Evolutionary conservation across 1,140 invertebrate species (phyloP).

Genomic region (Capitella teleta): DNA sequence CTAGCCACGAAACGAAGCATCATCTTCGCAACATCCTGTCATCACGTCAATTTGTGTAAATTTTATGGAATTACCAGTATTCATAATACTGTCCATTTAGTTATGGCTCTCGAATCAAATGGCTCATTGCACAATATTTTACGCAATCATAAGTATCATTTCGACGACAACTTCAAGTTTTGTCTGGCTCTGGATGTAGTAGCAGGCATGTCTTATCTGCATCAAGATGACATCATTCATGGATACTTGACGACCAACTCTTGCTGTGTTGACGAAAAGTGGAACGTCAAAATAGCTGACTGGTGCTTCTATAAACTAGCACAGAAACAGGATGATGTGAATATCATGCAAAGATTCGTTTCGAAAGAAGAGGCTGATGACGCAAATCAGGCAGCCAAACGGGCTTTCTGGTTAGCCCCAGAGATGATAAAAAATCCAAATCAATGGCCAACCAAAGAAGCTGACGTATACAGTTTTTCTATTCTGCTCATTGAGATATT

Average conservation of each 20-base stretch:
- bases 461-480: slow-evolving; percentile 1
- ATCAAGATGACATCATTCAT: slow-evolving; percentile 3
- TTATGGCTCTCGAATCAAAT: too few species aligned
- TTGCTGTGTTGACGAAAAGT: background rate
- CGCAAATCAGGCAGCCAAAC: background rate
- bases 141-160: slow-evolving; percentile 1
- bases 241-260: background rate
- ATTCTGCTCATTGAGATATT: slow-evolving; percentile 8
- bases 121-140: slow-evolving; percentile 1
- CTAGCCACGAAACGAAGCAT: too few species aligned
- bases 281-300: slow-evolving; percentile 7
- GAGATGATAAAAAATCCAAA: background rate
- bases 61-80: too few species aligned
- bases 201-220: background rate
- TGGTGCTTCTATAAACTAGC: too few species aligned
- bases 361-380: background rate
- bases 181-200: background rate
- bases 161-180: slow-evolving; percentile 9
- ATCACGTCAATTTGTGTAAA: too few species aligned
- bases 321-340: too few species aligned
- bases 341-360: background rate
- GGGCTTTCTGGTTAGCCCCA: background rate
- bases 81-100: too few species aligned
- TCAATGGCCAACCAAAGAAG: background rate
- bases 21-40: too few species aligned